phyloP scores from a whole-genome alignment of 2,113 vertebrate species.

The Azemiops feae region DNA sequence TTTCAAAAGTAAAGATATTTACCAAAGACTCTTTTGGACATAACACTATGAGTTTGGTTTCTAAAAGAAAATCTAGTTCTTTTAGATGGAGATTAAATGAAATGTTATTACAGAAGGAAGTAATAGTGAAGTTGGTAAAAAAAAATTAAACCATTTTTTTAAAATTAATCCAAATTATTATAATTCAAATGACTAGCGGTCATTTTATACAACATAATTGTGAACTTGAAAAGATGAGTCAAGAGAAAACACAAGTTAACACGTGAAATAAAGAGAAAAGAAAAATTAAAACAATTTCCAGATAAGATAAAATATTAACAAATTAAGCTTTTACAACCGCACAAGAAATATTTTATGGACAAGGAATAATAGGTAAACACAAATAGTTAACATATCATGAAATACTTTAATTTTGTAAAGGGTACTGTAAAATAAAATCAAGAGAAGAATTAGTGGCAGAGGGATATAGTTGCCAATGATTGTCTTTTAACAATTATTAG shows the following conservation, averaged over 20 bases:
- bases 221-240: background rate
- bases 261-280: background rate
- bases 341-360: background rate
- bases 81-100: background rate
- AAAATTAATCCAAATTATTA: background rate
- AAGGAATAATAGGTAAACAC: too few relatives aligned
- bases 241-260: background rate
- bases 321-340: background rate
- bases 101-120: background rate
- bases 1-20: too few relatives aligned
- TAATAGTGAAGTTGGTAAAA: background rate
- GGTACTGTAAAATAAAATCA: too few relatives aligned
- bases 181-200: background rate
- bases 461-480: too few relatives aligned
- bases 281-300: background rate
- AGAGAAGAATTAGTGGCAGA: too few relatives aligned
- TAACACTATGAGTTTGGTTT: background rate
- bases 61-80: background rate
- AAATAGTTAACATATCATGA: too few relatives aligned
- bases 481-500: too few relatives aligned
- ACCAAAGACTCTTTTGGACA: background rate
- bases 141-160: background rate
- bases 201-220: background rate
- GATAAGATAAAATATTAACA: background rate
- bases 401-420: too few relatives aligned